Evolutionary conservation across 2,797 vertebrate genomes (phyloP).

Genomic region (Spinus olivaceus): DNA sequence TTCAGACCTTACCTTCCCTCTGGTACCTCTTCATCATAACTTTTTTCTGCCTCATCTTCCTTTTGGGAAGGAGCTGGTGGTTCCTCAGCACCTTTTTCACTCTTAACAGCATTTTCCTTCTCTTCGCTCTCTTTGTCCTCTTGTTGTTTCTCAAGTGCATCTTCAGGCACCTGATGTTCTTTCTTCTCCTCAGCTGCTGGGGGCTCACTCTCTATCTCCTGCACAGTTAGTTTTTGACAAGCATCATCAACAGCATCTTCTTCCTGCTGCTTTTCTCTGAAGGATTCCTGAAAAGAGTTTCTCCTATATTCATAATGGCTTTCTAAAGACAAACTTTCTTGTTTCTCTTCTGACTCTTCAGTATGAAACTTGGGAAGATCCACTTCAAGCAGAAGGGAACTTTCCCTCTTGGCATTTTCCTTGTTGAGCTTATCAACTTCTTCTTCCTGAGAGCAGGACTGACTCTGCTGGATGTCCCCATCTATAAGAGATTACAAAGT

Average conservation of each 20-base stretch:
- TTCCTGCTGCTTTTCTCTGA: background rate
- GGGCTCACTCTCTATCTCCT: background rate
- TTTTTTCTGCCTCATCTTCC: slow-evolving; percentile 20
- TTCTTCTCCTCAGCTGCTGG: background rate
- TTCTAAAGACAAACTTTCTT: background rate
- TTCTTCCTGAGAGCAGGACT: slow-evolving; percentile 71
- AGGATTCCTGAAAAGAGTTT: background rate
- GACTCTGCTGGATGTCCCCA: slow-evolving; percentile 69
- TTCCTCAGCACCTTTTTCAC: background rate
- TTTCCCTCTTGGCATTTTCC: slow-evolving; percentile 78
- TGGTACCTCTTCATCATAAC: background rate
- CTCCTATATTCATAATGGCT: background rate
- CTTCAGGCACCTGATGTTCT: background rate
- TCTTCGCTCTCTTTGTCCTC: background rate
- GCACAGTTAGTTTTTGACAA: background rate
- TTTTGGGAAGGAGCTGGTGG: background rate
- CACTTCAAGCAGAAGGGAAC: slow-evolving; percentile 8
- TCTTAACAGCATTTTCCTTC: background rate
- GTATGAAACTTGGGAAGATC: background rate
- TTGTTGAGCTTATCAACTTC: slow-evolving; percentile 82
- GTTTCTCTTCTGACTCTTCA: background rate
- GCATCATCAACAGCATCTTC: background rate
- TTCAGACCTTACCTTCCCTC: slow-evolving; percentile 47
- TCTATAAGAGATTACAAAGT: slow-evolving; percentile 72
- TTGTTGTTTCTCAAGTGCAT: background rate